Evolutionary conservation across 2,888 invertebrate genomes (phyloP).

Genomic region (Sceliomorpha sp.): DNA sequence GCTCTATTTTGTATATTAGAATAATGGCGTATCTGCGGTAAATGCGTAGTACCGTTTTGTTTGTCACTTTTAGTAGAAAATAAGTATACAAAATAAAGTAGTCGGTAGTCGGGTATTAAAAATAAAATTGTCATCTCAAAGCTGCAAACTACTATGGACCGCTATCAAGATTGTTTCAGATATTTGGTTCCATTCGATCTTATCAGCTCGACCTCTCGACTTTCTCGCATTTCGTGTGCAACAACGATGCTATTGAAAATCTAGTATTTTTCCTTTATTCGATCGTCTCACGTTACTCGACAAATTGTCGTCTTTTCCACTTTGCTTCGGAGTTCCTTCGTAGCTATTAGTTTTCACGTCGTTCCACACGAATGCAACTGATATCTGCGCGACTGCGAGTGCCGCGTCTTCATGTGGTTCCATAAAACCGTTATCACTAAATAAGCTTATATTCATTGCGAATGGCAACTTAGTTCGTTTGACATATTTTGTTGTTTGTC

Average conservation of each 20-base stretch:
- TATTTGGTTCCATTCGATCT: conserved; percentile 49
- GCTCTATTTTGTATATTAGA: conserved; percentile 45
- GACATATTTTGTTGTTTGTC: conserved; percentile 26
- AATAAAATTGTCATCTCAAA: conserved; percentile 70
- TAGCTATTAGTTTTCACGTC: too few species aligned
- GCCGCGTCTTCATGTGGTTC: conserved; percentile 11
- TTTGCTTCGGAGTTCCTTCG: too few species aligned
- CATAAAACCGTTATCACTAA: conserved; percentile 51
- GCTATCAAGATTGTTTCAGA: conserved; percentile 53
- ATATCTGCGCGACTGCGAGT: background rate
- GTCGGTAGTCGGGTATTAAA: conserved; percentile 66
- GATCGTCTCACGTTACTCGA: conserved; percentile 1
- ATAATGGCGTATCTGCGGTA: conserved; percentile 39
- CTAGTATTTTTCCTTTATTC: conserved; percentile 4
- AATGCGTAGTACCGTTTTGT: conserved; percentile 21
- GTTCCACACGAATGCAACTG: background rate
- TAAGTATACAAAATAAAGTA: conserved; percentile 67
- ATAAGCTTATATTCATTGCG: conserved; percentile 50
- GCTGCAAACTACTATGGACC: conserved; percentile 76
- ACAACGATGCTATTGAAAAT: conserved; percentile 1
- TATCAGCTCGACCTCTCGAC: conserved; percentile 7
- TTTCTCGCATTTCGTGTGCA: conserved; percentile 9
- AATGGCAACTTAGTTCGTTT: conserved; percentile 55
- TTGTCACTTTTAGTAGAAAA: conserved; percentile 37
- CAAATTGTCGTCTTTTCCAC: too few species aligned